Conservation (phyloP, 2,113 vertebrate species). For the Chaetodon trifascialis region DNA sequence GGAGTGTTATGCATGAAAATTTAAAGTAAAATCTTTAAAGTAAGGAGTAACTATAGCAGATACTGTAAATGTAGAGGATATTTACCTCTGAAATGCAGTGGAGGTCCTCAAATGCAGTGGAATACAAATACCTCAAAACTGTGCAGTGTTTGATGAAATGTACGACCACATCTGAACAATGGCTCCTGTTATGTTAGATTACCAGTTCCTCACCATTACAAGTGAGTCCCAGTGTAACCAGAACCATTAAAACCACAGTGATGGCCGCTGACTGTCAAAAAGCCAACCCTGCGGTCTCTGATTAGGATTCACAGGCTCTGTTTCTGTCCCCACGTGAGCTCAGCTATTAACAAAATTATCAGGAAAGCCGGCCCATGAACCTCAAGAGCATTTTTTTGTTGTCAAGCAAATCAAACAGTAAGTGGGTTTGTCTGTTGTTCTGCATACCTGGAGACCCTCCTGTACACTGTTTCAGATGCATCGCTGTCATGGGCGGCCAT, state of each 20-base stretch:
- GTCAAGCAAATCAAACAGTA: conserved; percentile 58
- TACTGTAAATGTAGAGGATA: neutral
- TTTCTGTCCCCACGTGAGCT: conserved; percentile 52
- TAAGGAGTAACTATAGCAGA: neutral
- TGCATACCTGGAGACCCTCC: conserved; percentile 49
- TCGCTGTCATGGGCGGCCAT: conserved; percentile 27
- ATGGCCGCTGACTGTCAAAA: conserved; percentile 19
- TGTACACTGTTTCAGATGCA: conserved; percentile 41
- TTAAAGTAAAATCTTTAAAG: neutral
- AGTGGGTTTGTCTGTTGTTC: conserved; percentile 36
- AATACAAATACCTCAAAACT: neutral
- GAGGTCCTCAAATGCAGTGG: neutral
- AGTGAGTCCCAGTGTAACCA: neutral
- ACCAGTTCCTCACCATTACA: neutral
- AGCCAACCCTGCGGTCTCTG: conserved; percentile 36
- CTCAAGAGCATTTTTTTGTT: conserved; percentile 52
- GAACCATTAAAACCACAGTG: conserved; percentile 14
- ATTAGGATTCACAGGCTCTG: conserved; percentile 65
- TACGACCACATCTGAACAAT: neutral
- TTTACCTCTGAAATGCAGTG: too few species aligned
- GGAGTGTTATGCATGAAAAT: too few species aligned
- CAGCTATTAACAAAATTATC: conserved; percentile 64
- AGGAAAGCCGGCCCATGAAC: conserved; percentile 60
- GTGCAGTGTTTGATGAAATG: neutral
- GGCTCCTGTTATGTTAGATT: neutral